Evolutionary conservation across 2,797 vertebrate genomes (phyloP).

Genomic region (Eleutherodactylus coqui): DNA sequence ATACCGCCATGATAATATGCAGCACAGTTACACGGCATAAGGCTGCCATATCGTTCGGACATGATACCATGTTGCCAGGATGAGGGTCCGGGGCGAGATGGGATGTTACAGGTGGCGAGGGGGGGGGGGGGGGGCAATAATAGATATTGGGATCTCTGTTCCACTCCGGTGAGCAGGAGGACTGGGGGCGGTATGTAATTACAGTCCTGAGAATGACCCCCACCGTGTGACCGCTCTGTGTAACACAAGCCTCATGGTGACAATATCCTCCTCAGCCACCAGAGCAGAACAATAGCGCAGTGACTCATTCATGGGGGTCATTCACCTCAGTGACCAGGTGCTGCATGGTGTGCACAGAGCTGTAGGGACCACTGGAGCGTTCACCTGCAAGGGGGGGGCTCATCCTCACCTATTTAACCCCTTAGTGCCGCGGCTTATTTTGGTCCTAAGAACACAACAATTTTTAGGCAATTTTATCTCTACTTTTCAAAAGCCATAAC

Average conservation of each 20-base stretch:
- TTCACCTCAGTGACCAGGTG: neutral
- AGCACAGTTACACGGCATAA: neutral
- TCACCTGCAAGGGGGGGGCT: too few relatives aligned
- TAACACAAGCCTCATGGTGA: neutral
- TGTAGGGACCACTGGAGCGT: too few relatives aligned
- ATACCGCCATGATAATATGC: neutral
- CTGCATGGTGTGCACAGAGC: neutral
- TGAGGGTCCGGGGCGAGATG: neutral
- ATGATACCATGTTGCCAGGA: neutral
- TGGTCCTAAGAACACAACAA: too few relatives aligned
- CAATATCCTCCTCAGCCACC: neutral
- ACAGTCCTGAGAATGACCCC: neutral
- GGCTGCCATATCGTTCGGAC: neutral
- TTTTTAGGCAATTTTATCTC: too few relatives aligned
- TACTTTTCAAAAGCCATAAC: too few relatives aligned
- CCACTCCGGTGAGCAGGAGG: neutral
- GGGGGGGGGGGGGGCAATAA: neutral
- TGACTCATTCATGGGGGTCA: slow-evolving; percentile 13
- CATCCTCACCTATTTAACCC: too few relatives aligned
- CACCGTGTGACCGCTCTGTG: neutral
- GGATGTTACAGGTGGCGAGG: neutral
- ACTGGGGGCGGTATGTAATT: slow-evolving; percentile 1
- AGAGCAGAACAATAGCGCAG: neutral
- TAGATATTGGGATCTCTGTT: neutral
- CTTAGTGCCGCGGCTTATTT: too few relatives aligned